Percentiles rank a stretch among this genome's conserved stretches.
phyloP scores from a whole-genome alignment of 1,140 invertebrate genomes.

The Macrobrachium nipponense region DNA sequence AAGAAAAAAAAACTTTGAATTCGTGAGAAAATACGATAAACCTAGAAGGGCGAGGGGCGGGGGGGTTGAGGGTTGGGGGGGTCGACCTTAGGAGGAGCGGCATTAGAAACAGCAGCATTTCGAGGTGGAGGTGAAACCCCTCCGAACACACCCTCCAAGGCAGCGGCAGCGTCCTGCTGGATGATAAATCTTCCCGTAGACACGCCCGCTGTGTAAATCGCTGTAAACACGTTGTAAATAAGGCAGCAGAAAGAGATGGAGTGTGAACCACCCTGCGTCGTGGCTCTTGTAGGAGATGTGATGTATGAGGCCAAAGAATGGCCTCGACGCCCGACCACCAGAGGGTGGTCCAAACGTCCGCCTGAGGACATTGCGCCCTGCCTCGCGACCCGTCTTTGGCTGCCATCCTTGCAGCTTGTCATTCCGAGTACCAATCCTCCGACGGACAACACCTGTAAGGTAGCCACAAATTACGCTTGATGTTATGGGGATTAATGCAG shows the following conservation, averaged over 20 bases:
- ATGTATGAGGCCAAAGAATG: slow-evolving; percentile 42
- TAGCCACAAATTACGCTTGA: not conserved
- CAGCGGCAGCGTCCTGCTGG: not conserved
- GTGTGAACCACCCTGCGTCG: slow-evolving; percentile 39
- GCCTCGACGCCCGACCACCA: not conserved
- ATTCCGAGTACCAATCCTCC: not conserved
- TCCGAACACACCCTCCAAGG: no score
- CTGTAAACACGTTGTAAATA: slow-evolving; percentile 52
- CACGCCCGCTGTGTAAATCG: slow-evolving; percentile 49
- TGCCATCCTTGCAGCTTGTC: no score
- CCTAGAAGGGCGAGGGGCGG: no score
- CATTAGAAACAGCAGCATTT: no score
- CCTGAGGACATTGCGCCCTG: not conserved
- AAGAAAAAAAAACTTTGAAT: no score
- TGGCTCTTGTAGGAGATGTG: slow-evolving; percentile 29
- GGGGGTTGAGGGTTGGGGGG: no score
- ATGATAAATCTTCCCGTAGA: slow-evolving; percentile 43
- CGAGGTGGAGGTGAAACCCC: no score
- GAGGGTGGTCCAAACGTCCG: not conserved
- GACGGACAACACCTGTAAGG: not conserved
- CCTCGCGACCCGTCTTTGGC: no score
- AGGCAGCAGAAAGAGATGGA: slow-evolving; percentile 46
- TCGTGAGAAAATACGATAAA: no score
- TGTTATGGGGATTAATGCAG: no score
- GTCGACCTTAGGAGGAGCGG: no score